Percentiles rank a stretch among this genome's conserved stretches.
Conservation (phyloP, 2,888 invertebrate species). For the Erynnis tages region DNA sequence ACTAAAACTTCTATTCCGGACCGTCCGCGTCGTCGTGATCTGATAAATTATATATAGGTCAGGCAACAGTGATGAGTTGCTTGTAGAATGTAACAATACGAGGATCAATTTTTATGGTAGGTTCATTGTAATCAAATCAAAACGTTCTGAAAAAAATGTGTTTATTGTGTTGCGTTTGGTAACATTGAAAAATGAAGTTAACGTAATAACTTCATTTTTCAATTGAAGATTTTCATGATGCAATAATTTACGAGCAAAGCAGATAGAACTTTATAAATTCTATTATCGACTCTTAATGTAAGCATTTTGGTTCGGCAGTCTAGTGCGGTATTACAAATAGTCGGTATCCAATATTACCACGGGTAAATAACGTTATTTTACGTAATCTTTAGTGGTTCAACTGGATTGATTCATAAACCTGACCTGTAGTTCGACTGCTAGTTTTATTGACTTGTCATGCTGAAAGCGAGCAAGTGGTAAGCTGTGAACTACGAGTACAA, state of each 20-base stretch:
- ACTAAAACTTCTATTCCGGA: too few species aligned
- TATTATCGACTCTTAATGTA: background rate
- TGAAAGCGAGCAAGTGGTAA: background rate
- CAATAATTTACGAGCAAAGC: too few species aligned
- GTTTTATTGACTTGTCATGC: background rate
- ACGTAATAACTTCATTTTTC: too few species aligned
- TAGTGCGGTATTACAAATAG: conserved; percentile 2
- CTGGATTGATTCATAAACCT: conserved; percentile 17
- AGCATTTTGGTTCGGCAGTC: too few species aligned
- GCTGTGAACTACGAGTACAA: background rate
- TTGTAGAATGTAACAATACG: background rate
- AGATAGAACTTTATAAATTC: too few species aligned
- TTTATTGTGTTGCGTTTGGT: too few species aligned
- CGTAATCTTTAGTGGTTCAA: conserved; percentile 9
- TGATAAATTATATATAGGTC: background rate
- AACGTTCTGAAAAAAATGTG: too few species aligned
- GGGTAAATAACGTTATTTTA: conserved; percentile 19
- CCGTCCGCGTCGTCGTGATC: background rate
- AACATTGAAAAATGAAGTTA: too few species aligned
- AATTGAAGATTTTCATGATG: too few species aligned
- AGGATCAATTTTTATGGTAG: too few species aligned
- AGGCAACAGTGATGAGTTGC: background rate
- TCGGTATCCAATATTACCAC: conserved; percentile 9
- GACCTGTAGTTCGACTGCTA: background rate
- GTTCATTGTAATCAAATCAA: too few species aligned